Base-by-base conservation (phyloP, 1,140 invertebrate genomes). In the Augochlora pura region DNA sequence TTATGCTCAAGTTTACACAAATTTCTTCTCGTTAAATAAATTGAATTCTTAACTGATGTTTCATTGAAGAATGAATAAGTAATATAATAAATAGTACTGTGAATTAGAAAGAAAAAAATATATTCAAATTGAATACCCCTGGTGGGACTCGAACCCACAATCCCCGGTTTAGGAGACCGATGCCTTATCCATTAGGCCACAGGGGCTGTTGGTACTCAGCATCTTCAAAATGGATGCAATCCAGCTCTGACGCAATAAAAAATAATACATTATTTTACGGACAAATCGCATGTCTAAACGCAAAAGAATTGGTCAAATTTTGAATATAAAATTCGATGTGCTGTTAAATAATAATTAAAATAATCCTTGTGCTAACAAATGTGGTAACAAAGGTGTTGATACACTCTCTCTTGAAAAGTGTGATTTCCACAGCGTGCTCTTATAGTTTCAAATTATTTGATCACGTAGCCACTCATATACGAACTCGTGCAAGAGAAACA, bases 121-220 rank as follows among this genome's bases (percentile, higher is more conserved):
- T 52, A 14, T 68, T 32, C 10, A 88, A 72, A 83, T 80, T 74
- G 59, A 86, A 32, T 90, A 90, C 90, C 89, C 88, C 89, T 90
- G 90, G 90, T 89, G 89, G 90, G 90, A 91, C 88, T 91, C 90
- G 90, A 91, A 91, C 90, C 90, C 89, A 89, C 90, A 91, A 91
- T 91, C 89, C 87, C 89, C 90, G 90, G 90, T 91, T 91, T 91
- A 91, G 90, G 90, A 91, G 90, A 91, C 90, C 90, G 90, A 90
- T 90, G 89, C 90, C 90, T 90, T 91, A 91, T 91, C 90, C 91
- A 91, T 91, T 91, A 91, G 90, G 90, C 90, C 89, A 91, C 90
- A 91, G 89, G 89, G 89, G 90, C 90, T 23, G 62, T 81, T 80
- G 42, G 0, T 60, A 57, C 0, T 0, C 0, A 0, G 0, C 0